Evolutionary conservation across 1,140 invertebrate species (phyloP), one percentile per base, ranked within the genome.

Genomic region (Theocolax elegans): DNA sequence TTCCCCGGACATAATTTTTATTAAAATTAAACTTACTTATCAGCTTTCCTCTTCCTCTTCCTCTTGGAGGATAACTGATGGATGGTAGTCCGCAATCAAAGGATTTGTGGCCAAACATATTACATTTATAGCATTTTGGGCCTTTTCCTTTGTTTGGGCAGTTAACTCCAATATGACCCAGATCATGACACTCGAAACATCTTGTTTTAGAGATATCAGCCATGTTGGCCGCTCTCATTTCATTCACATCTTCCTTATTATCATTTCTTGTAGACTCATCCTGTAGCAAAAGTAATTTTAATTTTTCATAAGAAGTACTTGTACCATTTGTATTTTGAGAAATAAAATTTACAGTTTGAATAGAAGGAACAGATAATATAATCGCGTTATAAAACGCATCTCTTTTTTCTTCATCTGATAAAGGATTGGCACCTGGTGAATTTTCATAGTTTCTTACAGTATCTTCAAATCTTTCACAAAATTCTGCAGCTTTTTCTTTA

Each of bases 401-500:
- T 23, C 68, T 67, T 44, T 74, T 76, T 49, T 74, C 75, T 31
- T 46, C 21, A 38, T 76, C 71, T 1, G 67, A 67, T 23, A 76
- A 48, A 19, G 75, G 64, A 13, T 25, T 35, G 13, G 59, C 48
- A 35, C 59, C 59, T 13, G 64, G 40, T 9, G 59, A 42, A 54
- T 58, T 72, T 38, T 71, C 72, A 15, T 72, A 76, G 31, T 15
- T 69, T 62, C 68, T 69, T 15, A 76, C 17, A 9, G 65, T 59
- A 15, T 72, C 67, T 35, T 76, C 63, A 62, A 76, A 76, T 29
- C 44, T 51, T 46, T 76, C 72, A 38, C 64, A 74, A 71, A 74
- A 74, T 23, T 74, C 60, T n/a, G 29, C 35, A n/a, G 72, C 69
- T 21, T 25, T 70, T 51, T 68, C 62, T 60, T 67, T 68, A 12